phyloP scores from a whole-genome alignment of 2,888 invertebrate species.

The Dione vanillae region DNA sequence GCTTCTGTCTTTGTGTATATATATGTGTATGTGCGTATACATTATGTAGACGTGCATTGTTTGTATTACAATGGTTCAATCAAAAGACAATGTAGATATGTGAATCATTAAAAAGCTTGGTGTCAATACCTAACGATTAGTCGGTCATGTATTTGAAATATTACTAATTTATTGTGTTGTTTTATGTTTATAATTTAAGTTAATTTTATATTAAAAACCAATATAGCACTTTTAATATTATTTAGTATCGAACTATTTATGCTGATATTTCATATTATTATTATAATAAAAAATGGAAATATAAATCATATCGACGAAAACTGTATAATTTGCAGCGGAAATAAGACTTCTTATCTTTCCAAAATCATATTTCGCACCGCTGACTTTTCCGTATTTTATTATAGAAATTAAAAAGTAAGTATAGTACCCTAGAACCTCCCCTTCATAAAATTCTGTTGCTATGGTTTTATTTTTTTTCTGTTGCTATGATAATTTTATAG shows the following conservation, averaged over 20 bases:
- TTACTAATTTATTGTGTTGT: too few species aligned
- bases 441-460: slow-evolving; percentile 36
- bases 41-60: slow-evolving; percentile 20
- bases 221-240: too few species aligned
- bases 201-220: background rate
- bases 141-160: background rate
- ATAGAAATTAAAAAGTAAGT: slow-evolving; percentile 45
- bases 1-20: slow-evolving; percentile 9
- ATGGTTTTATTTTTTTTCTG: too few species aligned
- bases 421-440: slow-evolving; percentile 26
- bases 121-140: slow-evolving; percentile 10
- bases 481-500: too few species aligned
- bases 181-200: background rate
- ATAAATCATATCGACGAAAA: slow-evolving; percentile 15
- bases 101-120: slow-evolving; percentile 2
- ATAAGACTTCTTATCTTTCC: slow-evolving; percentile 42
- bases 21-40: background rate
- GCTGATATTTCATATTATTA: background rate
- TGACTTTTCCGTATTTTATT: slow-evolving; percentile 42
- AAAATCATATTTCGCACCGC: slow-evolving; percentile 45
- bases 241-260: too few species aligned
- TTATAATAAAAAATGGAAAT: background rate
- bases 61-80: slow-evolving; percentile 19
- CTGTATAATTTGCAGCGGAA: slow-evolving; percentile 40
- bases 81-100: slow-evolving; percentile 19